Base-by-base conservation (phyloP, 2,888 invertebrate genomes). In the Cheilosia vulpina region DNA sequence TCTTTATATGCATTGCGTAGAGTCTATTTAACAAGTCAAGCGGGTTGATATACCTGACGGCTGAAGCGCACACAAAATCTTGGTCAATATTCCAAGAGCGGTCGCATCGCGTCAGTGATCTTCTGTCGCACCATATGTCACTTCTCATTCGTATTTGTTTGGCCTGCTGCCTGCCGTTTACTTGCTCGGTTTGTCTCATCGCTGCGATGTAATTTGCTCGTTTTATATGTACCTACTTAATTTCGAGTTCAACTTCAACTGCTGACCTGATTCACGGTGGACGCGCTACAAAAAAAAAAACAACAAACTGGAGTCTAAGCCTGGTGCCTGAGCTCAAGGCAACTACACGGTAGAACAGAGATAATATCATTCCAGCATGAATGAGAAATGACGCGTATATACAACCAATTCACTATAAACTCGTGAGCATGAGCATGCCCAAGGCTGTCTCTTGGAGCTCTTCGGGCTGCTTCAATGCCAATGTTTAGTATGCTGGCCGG, bases 191-290 rank as follows among this genome's bases (percentile, higher is more conserved):
- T 81, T 66, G 55, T 50, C 47, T 66, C 43, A 11, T 34, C 53
- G 31, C 9, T 31, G 52, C 5, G 41, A n/a, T 60, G 58, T 65
- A 73, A 63, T 63, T 73, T 71, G 63, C 27, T 75, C 65, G 15
- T 38, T 66, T 58, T 66, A 52, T 65, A 52, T 53, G 38, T 38
- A 38, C 38, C 38, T 38, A 71, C 38, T 53, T 19, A 31, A 43
- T 69, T 75, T 84, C 58, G 84, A 84, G 80, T 80, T 80, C 84
- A 80, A 75, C 75, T 84, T 80, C 84, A 80, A 75, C 69, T 84
- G 69, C 80, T 84, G 75, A 80, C 84, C 84, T 84, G 80, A 84
- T 80, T 84, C 63, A 65, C 43, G 62, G 58, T 41, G 69, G 80
- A 84, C 84, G 80, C 63, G 69, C 55, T 75, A 47, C 57, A 55